Percentiles rank a stretch among this genome's conserved stretches.
Evolutionary conservation across 2,888 invertebrate genomes (phyloP).

Genomic region (Tholera decimalis): DNA sequence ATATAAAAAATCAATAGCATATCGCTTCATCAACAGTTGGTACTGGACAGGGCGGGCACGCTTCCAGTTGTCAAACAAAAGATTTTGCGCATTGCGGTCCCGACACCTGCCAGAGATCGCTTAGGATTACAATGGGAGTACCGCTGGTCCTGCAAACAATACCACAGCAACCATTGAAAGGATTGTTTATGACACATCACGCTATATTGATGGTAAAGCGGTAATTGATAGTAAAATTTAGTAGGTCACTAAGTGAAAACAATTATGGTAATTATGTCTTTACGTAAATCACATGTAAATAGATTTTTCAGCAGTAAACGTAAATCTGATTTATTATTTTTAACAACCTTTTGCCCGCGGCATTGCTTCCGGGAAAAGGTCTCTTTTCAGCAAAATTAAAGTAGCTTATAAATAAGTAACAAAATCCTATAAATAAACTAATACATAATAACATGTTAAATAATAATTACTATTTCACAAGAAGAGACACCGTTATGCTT

Average conservation of each 20-base stretch:
- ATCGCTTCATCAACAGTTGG: background rate
- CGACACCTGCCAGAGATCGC: constrained; percentile 25
- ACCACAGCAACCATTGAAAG: background rate
- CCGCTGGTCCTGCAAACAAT: background rate
- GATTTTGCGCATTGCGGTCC: constrained; percentile 53
- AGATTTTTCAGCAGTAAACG: too few relatives aligned
- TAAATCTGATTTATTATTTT: too few relatives aligned
- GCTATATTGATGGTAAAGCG: background rate
- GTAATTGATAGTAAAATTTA: background rate
- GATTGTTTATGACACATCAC: constrained; percentile 5
- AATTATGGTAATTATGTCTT: too few relatives aligned
- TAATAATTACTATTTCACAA: too few relatives aligned
- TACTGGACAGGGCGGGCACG: background rate
- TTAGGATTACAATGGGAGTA: constrained; percentile 35
- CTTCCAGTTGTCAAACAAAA: constrained; percentile 35
- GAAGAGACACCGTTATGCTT: too few relatives aligned
- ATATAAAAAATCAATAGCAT: constrained; percentile 14
- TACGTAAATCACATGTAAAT: background rate
- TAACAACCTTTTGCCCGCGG: too few relatives aligned
- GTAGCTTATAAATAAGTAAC: too few relatives aligned
- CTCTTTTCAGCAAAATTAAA: too few relatives aligned
- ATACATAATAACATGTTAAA: too few relatives aligned
- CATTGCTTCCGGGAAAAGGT: too few relatives aligned
- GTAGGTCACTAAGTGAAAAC: background rate
- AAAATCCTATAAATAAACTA: too few relatives aligned